Evolutionary conservation across 2,888 invertebrate genomes (phyloP).

Genomic region (Chouioia cunea): DNA sequence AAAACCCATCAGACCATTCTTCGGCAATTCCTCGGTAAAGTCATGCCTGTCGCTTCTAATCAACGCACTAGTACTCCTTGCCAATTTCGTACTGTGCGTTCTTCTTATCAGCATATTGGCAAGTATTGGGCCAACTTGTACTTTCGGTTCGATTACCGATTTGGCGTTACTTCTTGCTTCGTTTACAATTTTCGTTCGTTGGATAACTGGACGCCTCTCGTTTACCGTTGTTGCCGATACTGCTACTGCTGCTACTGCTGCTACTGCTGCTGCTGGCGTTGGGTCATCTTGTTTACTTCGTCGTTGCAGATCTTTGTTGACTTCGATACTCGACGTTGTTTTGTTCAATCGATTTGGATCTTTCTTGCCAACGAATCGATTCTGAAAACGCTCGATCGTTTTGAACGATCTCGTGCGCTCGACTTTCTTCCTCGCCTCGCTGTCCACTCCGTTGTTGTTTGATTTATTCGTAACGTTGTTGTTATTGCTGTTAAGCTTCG

Average conservation of each 20-base stretch:
- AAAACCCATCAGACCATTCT: slow-evolving; percentile 57
- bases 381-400: slow-evolving; percentile 65
- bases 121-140: slow-evolving; percentile 50
- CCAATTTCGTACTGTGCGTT: slow-evolving; percentile 80
- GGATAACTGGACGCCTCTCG: slow-evolving; percentile 30
- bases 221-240: slow-evolving; percentile 9
- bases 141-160: slow-evolving; percentile 24
- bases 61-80: slow-evolving; percentile 73
- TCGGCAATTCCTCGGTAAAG: slow-evolving; percentile 47
- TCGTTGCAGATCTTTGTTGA: slow-evolving; percentile 43
- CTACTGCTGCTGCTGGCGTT: background rate
- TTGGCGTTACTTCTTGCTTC: slow-evolving; percentile 39
- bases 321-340: slow-evolving; percentile 56
- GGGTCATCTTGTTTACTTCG: slow-evolving; percentile 37
- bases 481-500: slow-evolving; percentile 47
- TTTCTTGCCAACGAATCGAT: slow-evolving; percentile 61
- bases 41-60: slow-evolving; percentile 58
- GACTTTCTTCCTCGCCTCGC: slow-evolving; percentile 61
- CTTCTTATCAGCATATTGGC: slow-evolving; percentile 73
- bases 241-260: background rate
- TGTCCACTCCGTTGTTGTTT: slow-evolving; percentile 18
- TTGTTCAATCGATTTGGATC: slow-evolving; percentile 56
- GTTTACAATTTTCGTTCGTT: slow-evolving; percentile 46
- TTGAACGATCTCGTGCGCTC: slow-evolving; percentile 66
- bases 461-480: background rate